These are phyloP conservation scores for Arctocebus calabarensis DNA, from an alignment of 2,797 vertebrate species.

Conservation along the genomic window DNA sequence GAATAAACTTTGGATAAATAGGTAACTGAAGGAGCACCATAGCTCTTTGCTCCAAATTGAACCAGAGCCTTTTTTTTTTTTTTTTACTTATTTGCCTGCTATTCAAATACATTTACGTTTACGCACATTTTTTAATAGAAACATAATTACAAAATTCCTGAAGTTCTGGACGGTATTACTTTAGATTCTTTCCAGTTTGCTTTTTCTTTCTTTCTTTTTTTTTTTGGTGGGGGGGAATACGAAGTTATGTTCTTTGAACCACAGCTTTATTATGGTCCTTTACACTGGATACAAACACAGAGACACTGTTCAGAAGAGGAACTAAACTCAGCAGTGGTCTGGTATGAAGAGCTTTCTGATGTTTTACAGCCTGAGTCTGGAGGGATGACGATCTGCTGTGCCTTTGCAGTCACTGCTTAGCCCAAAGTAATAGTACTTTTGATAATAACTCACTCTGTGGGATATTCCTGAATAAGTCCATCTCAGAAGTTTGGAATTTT, in stretches of 20 bases:
- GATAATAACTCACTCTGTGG: conserved; percentile 86
- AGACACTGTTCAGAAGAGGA: conserved; percentile 90
- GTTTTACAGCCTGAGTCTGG: conserved; percentile 87
- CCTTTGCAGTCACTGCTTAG: conserved; percentile 91
- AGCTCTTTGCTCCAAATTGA: conserved; percentile 85
- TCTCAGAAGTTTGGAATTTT: conserved; percentile 87
- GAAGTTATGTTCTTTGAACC: conserved; percentile 90
- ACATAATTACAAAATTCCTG: conserved; percentile 86
- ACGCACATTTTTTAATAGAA: conserved; percentile 87
- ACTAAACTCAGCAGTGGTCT: conserved; percentile 89
- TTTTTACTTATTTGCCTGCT: conserved; percentile 84
- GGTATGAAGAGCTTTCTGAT: conserved; percentile 87
- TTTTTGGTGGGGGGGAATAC: conserved; percentile 82
- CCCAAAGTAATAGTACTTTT: conserved; percentile 90
- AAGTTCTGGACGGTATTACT: conserved; percentile 87
- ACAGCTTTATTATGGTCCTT: conserved; percentile 92
- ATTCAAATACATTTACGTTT: conserved; percentile 89
- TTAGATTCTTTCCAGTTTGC: conserved; percentile 89
- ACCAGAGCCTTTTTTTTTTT: conserved; percentile 84
- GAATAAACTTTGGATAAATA: conserved; percentile 76
- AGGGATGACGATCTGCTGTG: conserved; percentile 90
- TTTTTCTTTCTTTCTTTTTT: conserved; percentile 85
- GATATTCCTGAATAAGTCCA: conserved; percentile 87
- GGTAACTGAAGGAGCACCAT: conserved; percentile 82
- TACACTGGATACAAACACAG: conserved; percentile 92